phyloP scores from a whole-genome alignment of 2,113 vertebrate genomes.

The Rynchops niger region DNA sequence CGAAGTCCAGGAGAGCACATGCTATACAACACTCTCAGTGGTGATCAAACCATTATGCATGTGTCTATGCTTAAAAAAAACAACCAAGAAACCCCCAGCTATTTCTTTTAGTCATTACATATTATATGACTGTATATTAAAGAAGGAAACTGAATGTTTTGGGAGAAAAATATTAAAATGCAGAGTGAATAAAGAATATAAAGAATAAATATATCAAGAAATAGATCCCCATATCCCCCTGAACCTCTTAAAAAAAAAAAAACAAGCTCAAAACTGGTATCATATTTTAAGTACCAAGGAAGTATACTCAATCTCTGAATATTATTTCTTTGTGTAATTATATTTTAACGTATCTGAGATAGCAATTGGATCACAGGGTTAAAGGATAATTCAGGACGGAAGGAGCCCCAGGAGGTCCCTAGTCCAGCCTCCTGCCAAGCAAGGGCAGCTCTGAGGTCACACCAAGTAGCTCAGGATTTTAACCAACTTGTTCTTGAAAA shows the following conservation, averaged over 20 bases:
- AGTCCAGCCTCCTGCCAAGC: background rate
- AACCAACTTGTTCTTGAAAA: background rate
- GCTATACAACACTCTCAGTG: background rate
- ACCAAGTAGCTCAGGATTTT: background rate
- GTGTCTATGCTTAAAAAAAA: background rate
- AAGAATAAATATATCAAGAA: background rate
- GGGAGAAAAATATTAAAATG: accelerated
- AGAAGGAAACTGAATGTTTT: background rate
- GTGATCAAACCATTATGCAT: background rate
- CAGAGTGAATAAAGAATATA: background rate
- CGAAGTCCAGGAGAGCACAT: background rate
- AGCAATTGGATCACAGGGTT: background rate
- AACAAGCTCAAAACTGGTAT: background rate
- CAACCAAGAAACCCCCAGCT: background rate
- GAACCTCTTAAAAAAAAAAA: background rate
- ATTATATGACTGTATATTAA: background rate
- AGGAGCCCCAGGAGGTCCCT: background rate
- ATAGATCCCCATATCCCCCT: background rate
- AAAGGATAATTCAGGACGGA: background rate
- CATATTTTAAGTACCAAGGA: background rate
- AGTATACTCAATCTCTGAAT: background rate
- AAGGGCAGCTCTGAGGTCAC: background rate
- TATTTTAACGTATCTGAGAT: background rate
- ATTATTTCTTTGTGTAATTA: background rate
- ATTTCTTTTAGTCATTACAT: background rate